A percentile compares a stretch with the other conserved stretches of the same genome.
Conservation (phyloP, 1,140 invertebrate genomes). For the Metaphire vulgaris region DNA sequence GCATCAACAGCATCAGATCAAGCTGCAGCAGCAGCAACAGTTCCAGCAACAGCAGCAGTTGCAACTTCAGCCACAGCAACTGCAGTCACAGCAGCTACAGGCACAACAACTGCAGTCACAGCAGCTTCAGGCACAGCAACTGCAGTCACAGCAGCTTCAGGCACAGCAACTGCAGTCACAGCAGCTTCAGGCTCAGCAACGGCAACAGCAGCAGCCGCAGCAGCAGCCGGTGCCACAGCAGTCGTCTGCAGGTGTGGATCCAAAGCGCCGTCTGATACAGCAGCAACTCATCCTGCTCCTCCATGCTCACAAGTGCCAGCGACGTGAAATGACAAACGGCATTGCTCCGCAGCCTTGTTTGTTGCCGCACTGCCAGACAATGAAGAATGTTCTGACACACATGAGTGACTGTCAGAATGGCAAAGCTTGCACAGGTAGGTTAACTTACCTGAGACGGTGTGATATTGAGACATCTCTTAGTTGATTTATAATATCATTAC, state of each 20-base stretch:
- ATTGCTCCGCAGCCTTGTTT: constrained; percentile 59
- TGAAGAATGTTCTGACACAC: constrained; percentile 97
- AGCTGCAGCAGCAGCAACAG: background rate
- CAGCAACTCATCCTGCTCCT: constrained; percentile 92
- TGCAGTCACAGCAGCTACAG: background rate
- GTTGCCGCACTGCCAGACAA: constrained; percentile 93
- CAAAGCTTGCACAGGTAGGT: constrained; percentile 52
- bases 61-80: background rate
- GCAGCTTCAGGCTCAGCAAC: constrained; percentile 17
- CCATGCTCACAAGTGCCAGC: constrained; percentile 97
- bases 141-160: constrained; percentile 53
- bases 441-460: too few species aligned
- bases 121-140: constrained; percentile 37
- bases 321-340: constrained; percentile 60
- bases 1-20: background rate
- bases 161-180: constrained; percentile 50
- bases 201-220: constrained; percentile 32
- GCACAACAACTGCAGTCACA: background rate
- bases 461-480: too few species aligned
- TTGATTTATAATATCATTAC: too few species aligned
- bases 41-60: background rate
- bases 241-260: constrained; percentile 59
- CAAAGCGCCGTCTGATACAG: constrained; percentile 94
- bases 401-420: constrained; percentile 96
- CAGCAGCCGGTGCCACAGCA: too few species aligned